These are phyloP conservation scores for Petromus typicus DNA, from an alignment of 2,113 vertebrate genomes.

Conservation along the genomic window DNA sequence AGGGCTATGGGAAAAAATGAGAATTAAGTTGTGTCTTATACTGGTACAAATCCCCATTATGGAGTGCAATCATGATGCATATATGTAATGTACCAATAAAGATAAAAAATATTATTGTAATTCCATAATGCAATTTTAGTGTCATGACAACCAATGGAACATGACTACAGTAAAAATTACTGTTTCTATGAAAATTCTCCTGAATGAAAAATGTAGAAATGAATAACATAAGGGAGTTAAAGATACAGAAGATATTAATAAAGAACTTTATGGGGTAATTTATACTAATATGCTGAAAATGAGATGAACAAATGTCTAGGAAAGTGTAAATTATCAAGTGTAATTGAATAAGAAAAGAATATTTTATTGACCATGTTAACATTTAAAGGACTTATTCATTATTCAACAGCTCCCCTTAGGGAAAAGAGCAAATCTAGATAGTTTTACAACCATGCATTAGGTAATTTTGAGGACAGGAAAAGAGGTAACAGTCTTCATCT, in stretches of 20 bases:
- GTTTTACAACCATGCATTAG: neutral
- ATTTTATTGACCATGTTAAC: neutral
- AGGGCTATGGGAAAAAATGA: too few relatives aligned
- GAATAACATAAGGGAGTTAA: conserved; percentile 14
- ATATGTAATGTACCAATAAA: too few relatives aligned
- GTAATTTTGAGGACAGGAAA: conserved; percentile 25
- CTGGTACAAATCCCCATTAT: too few relatives aligned
- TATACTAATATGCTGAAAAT: conserved; percentile 29
- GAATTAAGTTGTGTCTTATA: too few relatives aligned
- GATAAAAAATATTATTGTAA: conserved; percentile 15
- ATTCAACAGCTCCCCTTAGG: neutral
- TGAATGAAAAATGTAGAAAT: conserved; percentile 27
- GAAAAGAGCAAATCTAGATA: neutral
- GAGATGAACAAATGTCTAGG: conserved; percentile 21
- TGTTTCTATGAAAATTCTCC: neutral
- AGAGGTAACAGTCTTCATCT: neutral
- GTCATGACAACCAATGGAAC: conserved; percentile 21
- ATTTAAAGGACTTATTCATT: neutral
- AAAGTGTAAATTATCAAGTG: neutral
- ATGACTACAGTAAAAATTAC: conserved; percentile 39
- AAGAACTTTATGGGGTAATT: neutral
- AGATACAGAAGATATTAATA: conserved; percentile 34
- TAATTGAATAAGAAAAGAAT: neutral
- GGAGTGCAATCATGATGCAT: too few relatives aligned
- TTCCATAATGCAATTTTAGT: conserved; percentile 39